Conservation (phyloP, 1,140 invertebrate genomes). For the Chrysomallon squamiferum region DNA sequence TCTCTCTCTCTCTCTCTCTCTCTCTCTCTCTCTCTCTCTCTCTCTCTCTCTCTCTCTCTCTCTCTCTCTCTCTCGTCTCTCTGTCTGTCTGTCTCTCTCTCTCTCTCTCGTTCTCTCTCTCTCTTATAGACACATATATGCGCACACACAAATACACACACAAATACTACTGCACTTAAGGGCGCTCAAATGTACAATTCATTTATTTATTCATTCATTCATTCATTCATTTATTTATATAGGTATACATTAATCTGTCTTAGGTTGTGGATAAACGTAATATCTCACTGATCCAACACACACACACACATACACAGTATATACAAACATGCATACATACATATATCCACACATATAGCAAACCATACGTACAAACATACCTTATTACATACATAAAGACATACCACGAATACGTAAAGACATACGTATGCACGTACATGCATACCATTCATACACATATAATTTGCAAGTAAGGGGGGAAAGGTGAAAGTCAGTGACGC, state of each 20-base stretch:
- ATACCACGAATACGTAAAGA: neutral
- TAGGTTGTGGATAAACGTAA: too few relatives aligned
- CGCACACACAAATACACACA: neutral
- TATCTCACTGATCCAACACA: too few relatives aligned
- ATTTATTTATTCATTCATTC: neutral
- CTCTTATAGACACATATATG: neutral
- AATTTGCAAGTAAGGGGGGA: too few relatives aligned
- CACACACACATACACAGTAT: neutral
- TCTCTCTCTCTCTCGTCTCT: too few relatives aligned
- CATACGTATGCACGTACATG: neutral
- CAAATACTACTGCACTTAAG: neutral
- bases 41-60: neutral
- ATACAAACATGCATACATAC: too few relatives aligned
- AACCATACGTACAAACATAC: too few relatives aligned
- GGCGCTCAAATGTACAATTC: neutral
- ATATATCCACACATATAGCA: too few relatives aligned
- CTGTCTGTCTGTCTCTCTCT: too few relatives aligned
- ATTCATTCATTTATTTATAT: neutral
- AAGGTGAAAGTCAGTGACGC: too few relatives aligned
- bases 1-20: neutral
- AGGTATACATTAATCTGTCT: neutral
- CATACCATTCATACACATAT: constrained; percentile 1
- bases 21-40: too few relatives aligned
- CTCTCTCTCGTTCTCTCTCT: neutral
- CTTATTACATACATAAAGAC: too few relatives aligned